Percentiles rank a stretch among this genome's conserved stretches.
Evolutionary conservation across 1,140 invertebrate species (phyloP).

Genomic region (Cecropterus lyciades): DNA sequence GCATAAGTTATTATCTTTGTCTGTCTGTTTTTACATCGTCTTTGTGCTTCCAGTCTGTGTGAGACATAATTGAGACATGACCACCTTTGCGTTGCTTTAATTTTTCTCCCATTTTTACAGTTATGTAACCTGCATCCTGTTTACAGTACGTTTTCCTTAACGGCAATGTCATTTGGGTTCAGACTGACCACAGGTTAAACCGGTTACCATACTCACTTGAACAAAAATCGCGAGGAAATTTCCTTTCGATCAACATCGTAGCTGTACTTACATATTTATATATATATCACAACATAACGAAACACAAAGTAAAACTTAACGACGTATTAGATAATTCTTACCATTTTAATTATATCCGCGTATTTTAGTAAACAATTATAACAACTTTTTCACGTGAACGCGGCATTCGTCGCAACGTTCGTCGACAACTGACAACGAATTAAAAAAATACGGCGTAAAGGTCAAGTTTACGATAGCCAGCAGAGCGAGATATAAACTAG

Average conservation of each 20-base stretch:
- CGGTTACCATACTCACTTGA: slow-evolving; percentile 19
- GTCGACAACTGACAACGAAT: slow-evolving; percentile 53
- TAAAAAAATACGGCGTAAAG: slow-evolving; percentile 53
- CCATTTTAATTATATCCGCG: slow-evolving; percentile 43
- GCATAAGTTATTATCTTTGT: too few relatives aligned
- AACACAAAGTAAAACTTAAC: slow-evolving; percentile 7
- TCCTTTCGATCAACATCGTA: slow-evolving; percentile 16
- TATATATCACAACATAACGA: slow-evolving; percentile 8
- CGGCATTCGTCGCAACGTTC: slow-evolving; percentile 42
- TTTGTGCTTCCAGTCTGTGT: too few relatives aligned
- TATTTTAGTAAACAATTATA: slow-evolving; percentile 30
- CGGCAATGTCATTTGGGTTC: slow-evolving; percentile 22
- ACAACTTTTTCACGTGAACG: slow-evolving; percentile 9
- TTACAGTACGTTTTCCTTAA: slow-evolving; percentile 20
- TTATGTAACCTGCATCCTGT: slow-evolving; percentile 5
- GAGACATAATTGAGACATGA: too few relatives aligned
- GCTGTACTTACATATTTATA: slow-evolving; percentile 13
- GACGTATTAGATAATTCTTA: slow-evolving; percentile 37
- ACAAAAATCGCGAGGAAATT: slow-evolving; percentile 14
- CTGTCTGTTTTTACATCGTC: too few relatives aligned
- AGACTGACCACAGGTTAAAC: slow-evolving; percentile 11
- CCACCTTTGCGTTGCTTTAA: too few relatives aligned
- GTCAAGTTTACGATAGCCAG: slow-evolving; percentile 65
- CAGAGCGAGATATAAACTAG: slow-evolving; percentile 45
- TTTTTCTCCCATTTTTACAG: too few relatives aligned